These are phyloP conservation scores for Philypnodon macrostomus DNA, from an alignment of 2,797 vertebrate genomes.

Conservation along the genomic window DNA sequence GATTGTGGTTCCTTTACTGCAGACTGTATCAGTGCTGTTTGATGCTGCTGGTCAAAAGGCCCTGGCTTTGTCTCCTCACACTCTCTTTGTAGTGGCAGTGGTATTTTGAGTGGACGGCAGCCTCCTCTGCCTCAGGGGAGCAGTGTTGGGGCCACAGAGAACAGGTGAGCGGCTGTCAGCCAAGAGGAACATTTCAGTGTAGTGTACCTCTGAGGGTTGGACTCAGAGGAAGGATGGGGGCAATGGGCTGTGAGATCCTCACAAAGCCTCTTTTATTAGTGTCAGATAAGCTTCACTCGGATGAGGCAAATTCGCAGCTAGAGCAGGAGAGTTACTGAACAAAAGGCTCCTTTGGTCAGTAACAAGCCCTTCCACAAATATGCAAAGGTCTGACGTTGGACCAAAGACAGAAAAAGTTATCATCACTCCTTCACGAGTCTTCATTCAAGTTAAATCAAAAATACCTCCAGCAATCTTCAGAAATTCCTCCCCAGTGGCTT, in stretches of 20 bases:
- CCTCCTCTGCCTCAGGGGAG: conserved; percentile 60
- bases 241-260: conserved; percentile 29
- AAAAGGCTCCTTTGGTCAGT: conserved; percentile 31
- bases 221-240: conserved; percentile 38
- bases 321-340: conserved; percentile 40
- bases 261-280: conserved; percentile 81
- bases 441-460: conserved; percentile 31
- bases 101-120: conserved; percentile 59
- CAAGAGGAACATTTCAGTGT: conserved; percentile 69
- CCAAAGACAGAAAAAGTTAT: conserved; percentile 32
- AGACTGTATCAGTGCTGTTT: conserved; percentile 36
- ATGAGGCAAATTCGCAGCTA: conserved; percentile 57
- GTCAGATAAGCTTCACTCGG: conserved; percentile 54
- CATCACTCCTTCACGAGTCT: not conserved
- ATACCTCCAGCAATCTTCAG: conserved; percentile 97
- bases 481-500: conserved; percentile 96
- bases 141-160: conserved; percentile 38
- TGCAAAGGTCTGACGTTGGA: conserved; percentile 3
- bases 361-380: conserved; percentile 48
- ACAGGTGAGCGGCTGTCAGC: conserved; percentile 66
- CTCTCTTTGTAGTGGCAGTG: conserved; percentile 58
- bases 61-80: conserved; percentile 71
- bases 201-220: conserved; percentile 56
- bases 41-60: conserved; percentile 43
- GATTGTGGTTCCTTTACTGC: conserved; percentile 38